Evolutionary conservation across 2,888 invertebrate genomes (phyloP).

Genomic region (Halictus ligatus): DNA sequence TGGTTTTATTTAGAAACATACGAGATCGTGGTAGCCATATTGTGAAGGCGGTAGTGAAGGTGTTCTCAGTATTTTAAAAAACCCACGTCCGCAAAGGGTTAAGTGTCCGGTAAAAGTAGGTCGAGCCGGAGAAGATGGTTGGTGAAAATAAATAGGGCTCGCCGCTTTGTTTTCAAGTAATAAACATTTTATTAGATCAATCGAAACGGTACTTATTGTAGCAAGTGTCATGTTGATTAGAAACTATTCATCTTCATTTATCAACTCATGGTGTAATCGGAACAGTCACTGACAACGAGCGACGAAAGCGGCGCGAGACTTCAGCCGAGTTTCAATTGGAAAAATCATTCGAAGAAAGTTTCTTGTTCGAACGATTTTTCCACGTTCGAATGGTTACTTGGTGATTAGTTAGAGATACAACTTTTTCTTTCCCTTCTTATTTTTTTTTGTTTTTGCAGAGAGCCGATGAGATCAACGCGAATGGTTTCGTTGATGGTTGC

Average conservation of each 20-base stretch:
- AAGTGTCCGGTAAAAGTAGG: neutral
- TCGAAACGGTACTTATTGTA: conserved; percentile 57
- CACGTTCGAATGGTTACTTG: conserved; percentile 16
- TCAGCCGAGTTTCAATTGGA: conserved; percentile 2
- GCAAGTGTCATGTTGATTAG: conserved; percentile 47
- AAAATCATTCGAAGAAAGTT: neutral
- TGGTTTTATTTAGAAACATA: neutral
- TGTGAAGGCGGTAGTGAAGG: neutral
- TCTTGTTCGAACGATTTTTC: conserved; percentile 2
- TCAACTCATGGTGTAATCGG: conserved; percentile 20
- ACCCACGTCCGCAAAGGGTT: neutral
- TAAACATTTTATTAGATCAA: conserved; percentile 67
- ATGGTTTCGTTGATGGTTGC: conserved; percentile 59
- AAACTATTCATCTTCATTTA: conserved; percentile 44
- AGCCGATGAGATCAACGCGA: conserved; percentile 66
- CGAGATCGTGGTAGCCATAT: neutral
- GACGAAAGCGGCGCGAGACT: conserved; percentile 12
- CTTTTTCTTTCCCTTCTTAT: neutral
- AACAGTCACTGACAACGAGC: conserved; percentile 25
- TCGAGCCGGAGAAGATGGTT: neutral
- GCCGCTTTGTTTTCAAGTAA: conserved; percentile 38
- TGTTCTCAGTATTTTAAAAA: neutral
- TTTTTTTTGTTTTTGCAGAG: neutral
- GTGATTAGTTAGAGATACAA: neutral
- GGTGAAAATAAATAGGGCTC: neutral